Base-by-base conservation (phyloP, 2,797 vertebrate genomes). In the Microctenopoma steveboyesi region DNA sequence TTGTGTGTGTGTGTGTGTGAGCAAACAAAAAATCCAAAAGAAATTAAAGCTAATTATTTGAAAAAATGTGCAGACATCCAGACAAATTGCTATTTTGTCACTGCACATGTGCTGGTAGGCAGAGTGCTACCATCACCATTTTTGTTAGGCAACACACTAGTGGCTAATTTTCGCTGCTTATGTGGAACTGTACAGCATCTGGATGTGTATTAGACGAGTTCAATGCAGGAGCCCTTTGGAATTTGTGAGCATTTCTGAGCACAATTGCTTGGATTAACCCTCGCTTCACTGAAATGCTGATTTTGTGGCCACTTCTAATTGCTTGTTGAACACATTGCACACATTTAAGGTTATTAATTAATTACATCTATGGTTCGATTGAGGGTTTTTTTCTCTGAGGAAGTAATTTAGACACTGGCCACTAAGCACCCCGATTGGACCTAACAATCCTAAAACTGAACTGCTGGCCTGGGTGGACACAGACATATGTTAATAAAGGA, bases 361-460 rank as follows among this genome's bases (percentile, higher is more conserved):
- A 71, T 61, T 70, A 50, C 61, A 53, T 79, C 69, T 59, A 43
- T 56, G 28, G 59, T 68, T 58, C 51, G 51, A 72, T 25, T 71
- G 64, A 2, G 57, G 50, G 18, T 18, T 78, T 76, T 73, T 78
- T 78, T 62, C 65, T 73, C 74, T 13, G 45, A 72, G 79, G 69
- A 76, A 57, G 57, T 66, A 40, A 79, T 88, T 87, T 87, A 78
- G 72, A 82, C 66, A 71, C 75, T 63, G 62, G 76, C 40, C 18
- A 3, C 58, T 57, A 39, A 82, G 70, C 47, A 62, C 43, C 72
- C 50, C 62, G 62, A 74, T 67, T 77, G 75, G 61, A 64, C 66
- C 71, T 57, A 12, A 33, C 53, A 79, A 18, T 74, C 74, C 77
- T 64, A 79, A 62, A 83, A 64, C 46, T 60, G 49, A 37, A 62